Percentiles rank a stretch among this genome's conserved stretches.
Evolutionary conservation across 2,888 invertebrate species (phyloP).

Genomic region (Conomelus anceps): DNA sequence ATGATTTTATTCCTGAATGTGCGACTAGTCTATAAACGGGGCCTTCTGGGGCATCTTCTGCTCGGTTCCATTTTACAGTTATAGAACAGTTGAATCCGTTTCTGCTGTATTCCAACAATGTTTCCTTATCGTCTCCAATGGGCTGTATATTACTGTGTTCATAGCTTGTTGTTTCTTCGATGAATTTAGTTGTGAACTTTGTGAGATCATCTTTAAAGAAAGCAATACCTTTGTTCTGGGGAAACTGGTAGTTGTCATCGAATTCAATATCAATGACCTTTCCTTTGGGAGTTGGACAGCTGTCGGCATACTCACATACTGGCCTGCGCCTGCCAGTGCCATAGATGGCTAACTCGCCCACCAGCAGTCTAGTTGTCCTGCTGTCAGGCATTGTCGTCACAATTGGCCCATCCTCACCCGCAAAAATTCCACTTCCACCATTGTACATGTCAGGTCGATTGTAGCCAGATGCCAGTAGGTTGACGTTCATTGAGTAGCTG

Average conservation of each 20-base stretch:
- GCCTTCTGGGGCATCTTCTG: constrained; percentile 23
- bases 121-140: neutral
- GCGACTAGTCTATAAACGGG: constrained; percentile 38
- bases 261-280: constrained; percentile 6
- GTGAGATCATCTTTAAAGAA: constrained; percentile 7
- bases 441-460: constrained; percentile 40
- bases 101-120: constrained; percentile 31
- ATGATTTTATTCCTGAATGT: constrained; percentile 37
- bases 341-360: constrained; percentile 34
- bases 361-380: constrained; percentile 31
- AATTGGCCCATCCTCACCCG: constrained; percentile 39
- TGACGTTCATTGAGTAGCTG: constrained; percentile 44
- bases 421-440: constrained; percentile 49
- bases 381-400: constrained; percentile 29
- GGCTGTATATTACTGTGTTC: neutral
- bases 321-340: constrained; percentile 14
- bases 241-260: neutral
- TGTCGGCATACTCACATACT: constrained; percentile 16
- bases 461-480: constrained; percentile 47
- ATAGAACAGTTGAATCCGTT: constrained; percentile 37
- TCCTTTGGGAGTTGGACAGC: constrained; percentile 21
- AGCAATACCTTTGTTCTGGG: neutral
- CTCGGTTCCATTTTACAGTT: constrained; percentile 27
- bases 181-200: neutral
- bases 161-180: neutral